Percentiles rank a stretch among this genome's conserved stretches.
Evolutionary conservation across 2,888 invertebrate species (phyloP).

Genomic region (Lepidochitona cinerea): DNA sequence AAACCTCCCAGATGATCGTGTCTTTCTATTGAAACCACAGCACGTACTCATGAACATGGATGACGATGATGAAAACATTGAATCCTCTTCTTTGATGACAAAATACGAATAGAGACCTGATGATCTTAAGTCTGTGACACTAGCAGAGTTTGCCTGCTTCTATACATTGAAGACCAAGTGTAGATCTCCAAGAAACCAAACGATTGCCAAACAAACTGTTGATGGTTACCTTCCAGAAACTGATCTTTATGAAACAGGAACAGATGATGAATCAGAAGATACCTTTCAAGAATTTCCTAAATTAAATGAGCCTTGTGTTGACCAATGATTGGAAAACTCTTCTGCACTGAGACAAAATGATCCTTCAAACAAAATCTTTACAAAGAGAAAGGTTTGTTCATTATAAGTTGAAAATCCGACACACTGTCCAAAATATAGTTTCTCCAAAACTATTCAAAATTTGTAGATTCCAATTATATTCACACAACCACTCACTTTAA

Average conservation of each 20-base stretch:
- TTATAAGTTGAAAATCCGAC: neutral
- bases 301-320: neutral
- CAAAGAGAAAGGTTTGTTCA: neutral
- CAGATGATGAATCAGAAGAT: neutral
- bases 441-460: no score
- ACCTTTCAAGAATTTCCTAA: neutral
- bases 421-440: no score
- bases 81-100: conserved; percentile 22
- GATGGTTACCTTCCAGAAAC: conserved; percentile 18
- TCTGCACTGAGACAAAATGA: neutral
- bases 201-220: neutral
- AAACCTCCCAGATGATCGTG: conserved; percentile 40
- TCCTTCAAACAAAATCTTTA: neutral
- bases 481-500: neutral
- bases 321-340: neutral
- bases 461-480: neutral
- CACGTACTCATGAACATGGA: conserved; percentile 33
- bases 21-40: conserved; percentile 46
- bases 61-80: conserved; percentile 31
- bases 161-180: conserved; percentile 15
- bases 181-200: neutral
- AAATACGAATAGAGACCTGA: conserved; percentile 30
- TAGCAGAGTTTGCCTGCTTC: conserved; percentile 32
- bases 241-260: neutral
- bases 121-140: conserved; percentile 15